Conservation (phyloP, 1,140 invertebrate species). For the Drosophila seguyi region DNA sequence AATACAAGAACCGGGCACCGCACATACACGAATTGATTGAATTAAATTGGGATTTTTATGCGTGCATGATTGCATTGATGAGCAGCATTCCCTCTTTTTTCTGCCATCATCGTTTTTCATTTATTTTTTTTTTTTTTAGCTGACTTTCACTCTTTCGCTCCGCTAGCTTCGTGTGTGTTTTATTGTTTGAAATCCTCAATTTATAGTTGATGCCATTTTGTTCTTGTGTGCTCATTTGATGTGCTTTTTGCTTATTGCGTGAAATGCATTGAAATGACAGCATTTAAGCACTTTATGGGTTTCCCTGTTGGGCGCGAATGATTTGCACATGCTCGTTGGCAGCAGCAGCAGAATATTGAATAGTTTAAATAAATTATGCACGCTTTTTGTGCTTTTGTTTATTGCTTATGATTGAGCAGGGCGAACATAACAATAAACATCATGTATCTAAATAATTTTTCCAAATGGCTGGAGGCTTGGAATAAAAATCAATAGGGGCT, state of each 20-base stretch:
- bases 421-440: conserved; percentile 13
- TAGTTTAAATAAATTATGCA: conserved; percentile 61
- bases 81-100: conserved; percentile 41
- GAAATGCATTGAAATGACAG: conserved; percentile 42
- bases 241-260: conserved; percentile 46
- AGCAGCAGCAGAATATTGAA: conserved; percentile 38
- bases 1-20: conserved; percentile 17
- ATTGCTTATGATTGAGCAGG: conserved; percentile 15
- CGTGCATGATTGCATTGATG: conserved; percentile 77
- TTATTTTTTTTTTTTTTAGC: not conserved
- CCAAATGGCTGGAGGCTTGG: not conserved
- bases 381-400: conserved; percentile 13
- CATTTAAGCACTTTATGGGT: conserved; percentile 49
- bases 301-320: conserved; percentile 26
- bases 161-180: conserved; percentile 37
- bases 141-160: conserved; percentile 11
- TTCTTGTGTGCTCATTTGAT: conserved; percentile 23
- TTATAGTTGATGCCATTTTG: conserved; percentile 60
- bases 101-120: not conserved
- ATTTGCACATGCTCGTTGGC: conserved; percentile 32
- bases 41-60: conserved; percentile 81
- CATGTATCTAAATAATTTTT: not conserved
- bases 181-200: conserved; percentile 62
- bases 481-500: not conserved
- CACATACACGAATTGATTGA: conserved; percentile 67